These are phyloP conservation scores for Gymnodraco acuticeps DNA, from an alignment of 2,797 vertebrate genomes.

Conservation along the genomic window DNA sequence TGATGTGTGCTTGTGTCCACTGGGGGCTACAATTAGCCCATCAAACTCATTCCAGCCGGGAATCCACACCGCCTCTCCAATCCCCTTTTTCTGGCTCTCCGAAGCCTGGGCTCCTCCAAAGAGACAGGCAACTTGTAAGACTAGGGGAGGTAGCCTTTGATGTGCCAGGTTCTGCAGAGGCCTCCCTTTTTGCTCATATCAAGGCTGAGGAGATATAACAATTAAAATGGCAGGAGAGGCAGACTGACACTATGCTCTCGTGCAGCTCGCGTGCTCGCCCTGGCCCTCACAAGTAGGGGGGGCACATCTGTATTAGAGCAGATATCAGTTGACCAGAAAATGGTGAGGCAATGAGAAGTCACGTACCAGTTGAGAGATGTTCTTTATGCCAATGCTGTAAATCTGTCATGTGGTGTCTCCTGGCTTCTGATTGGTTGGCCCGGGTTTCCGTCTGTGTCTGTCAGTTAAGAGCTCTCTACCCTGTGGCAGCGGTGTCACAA, in stretches of 20 bases:
- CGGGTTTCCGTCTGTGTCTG: constrained; percentile 38
- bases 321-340: constrained; percentile 10
- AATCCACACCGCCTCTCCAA: constrained; percentile 73
- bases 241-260: constrained; percentile 42
- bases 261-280: constrained; percentile 31
- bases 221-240: constrained; percentile 80
- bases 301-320: constrained; percentile 11
- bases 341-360: constrained; percentile 39
- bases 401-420: constrained; percentile 51
- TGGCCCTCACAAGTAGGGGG: constrained; percentile 28
- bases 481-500: constrained; percentile 47
- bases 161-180: constrained; percentile 79
- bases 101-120: constrained; percentile 79
- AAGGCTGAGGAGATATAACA: constrained; percentile 82
- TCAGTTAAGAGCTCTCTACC: not conserved
- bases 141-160: constrained; percentile 86
- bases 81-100: constrained; percentile 71
- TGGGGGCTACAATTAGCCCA: constrained; percentile 89
- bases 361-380: constrained; percentile 30
- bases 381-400: constrained; percentile 51
- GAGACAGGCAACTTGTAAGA: constrained; percentile 87
- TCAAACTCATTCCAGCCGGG: constrained; percentile 85
- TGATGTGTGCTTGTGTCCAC: constrained; percentile 85
- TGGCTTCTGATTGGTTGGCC: constrained; percentile 47
- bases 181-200: constrained; percentile 83